These are phyloP conservation scores for Amblyraja radiata DNA, from an alignment of 2,797 vertebrate genomes.

Conservation along the genomic window DNA sequence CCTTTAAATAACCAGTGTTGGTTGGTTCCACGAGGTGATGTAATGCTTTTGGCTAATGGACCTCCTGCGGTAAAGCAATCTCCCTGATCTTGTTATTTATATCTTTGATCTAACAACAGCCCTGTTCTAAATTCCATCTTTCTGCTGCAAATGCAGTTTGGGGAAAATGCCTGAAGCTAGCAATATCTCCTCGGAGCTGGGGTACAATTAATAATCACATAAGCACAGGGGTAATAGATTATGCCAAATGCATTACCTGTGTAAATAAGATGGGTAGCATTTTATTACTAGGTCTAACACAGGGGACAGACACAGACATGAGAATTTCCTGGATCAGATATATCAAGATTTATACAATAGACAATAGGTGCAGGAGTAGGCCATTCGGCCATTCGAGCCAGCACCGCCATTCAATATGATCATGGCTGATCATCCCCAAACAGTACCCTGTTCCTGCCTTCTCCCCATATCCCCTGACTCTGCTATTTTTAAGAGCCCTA, in stretches of 20 bases:
- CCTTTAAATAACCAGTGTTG: neutral
- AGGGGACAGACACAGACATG: neutral
- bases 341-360: neutral
- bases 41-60: conserved; percentile 1
- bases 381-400: too few relatives aligned
- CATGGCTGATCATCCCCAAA: too few relatives aligned
- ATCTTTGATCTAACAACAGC: neutral
- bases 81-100: conserved; percentile 18
- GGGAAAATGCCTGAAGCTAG: neutral
- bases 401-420: too few relatives aligned
- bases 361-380: too few relatives aligned
- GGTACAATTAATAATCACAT: neutral
- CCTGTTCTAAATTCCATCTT: conserved; percentile 16
- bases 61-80: neutral
- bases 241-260: neutral
- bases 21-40: neutral
- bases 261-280: neutral
- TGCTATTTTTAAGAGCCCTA: too few relatives aligned
- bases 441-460: too few relatives aligned
- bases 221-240: neutral
- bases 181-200: neutral
- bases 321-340: neutral
- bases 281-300: neutral
- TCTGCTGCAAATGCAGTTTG: neutral
- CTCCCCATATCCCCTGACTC: too few relatives aligned